Evolutionary conservation across 2,113 vertebrate genomes (phyloP).

Genomic region (Thermophis baileyi): DNA sequence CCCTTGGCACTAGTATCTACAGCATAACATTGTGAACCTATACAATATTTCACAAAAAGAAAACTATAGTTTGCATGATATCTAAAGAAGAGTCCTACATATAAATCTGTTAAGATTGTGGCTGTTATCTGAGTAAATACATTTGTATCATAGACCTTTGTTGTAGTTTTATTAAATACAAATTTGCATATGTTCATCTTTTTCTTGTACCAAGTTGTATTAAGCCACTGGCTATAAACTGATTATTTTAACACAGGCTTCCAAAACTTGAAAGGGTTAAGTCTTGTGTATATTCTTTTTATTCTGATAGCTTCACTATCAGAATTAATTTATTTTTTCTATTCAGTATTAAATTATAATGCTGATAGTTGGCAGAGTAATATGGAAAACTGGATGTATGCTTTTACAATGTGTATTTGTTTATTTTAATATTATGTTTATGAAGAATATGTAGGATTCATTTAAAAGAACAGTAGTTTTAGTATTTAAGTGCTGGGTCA

Average conservation of each 20-base stretch:
- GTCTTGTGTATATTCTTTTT: background rate
- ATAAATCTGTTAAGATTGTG: background rate
- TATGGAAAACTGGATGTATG: background rate
- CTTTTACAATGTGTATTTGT: background rate
- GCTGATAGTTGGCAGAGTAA: background rate
- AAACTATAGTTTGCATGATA: background rate
- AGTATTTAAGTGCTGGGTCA: background rate
- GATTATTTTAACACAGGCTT: background rate
- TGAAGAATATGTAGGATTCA: background rate
- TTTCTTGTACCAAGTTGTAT: background rate
- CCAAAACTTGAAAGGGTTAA: background rate
- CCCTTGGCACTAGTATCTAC: background rate
- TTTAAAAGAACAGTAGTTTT: background rate
- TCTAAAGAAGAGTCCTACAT: background rate
- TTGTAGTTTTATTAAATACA: background rate
- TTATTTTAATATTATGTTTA: background rate
- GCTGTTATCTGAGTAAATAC: background rate
- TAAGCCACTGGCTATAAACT: background rate
- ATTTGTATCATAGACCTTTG: background rate
- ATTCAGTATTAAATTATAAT: background rate
- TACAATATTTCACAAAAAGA: background rate
- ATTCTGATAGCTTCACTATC: background rate
- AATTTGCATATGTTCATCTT: background rate
- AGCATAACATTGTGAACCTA: background rate
- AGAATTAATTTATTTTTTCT: background rate